Evolutionary conservation across 2,888 invertebrate genomes (phyloP), one percentile per base, ranked within the genome.

Genomic region (Epinotia nisella): DNA sequence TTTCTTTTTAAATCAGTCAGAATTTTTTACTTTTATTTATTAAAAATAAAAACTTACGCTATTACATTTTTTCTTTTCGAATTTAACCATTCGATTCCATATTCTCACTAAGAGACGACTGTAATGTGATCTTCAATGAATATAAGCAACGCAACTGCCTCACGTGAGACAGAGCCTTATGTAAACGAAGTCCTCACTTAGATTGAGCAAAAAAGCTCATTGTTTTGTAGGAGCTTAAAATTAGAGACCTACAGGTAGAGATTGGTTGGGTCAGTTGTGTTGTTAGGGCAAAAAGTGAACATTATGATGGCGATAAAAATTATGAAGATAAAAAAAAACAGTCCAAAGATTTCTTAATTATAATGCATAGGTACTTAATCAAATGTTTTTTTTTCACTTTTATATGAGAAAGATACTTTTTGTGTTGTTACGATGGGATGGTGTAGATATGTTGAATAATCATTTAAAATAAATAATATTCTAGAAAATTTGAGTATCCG

Each of bases 111-210:
- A 7, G 5, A 29, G 29, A 29, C 7, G 29, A 29, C 5, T 29
- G 29, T 5, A 29, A 29, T 7, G 21, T 24, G 21, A 2, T 24
- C 2, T 24, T 3, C 0, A 49, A n/a, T 4, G 1, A n/a, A 49
- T 4, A 3, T 5, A 1, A 49, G 15, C 45, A 49, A 49, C 45
- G 5, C n/a, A n/a, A n/a, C 49, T 49, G 49, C 49, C n/a, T 15
- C 1, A 10, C 15, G 58, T 60, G 60, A 41, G 39, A 13, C 19
- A 19, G 1, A 13, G 17, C 60, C 60, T 60, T 60, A 39, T 19
- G 9, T n/a, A 19, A 60, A 39, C 19, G 11, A 19, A 60, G 60
- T 41, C 58, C 56, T 21, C n/a, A 58, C 58, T 35, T n/a, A 41
- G 10, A 59, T 35, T 59, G n/a, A 35, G 17, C n/a, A 13, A 41